A percentile compares a stretch with the other conserved stretches of the same genome.
phyloP scores from a whole-genome alignment of 2,888 invertebrate species.

The Ethmia dodecea region DNA sequence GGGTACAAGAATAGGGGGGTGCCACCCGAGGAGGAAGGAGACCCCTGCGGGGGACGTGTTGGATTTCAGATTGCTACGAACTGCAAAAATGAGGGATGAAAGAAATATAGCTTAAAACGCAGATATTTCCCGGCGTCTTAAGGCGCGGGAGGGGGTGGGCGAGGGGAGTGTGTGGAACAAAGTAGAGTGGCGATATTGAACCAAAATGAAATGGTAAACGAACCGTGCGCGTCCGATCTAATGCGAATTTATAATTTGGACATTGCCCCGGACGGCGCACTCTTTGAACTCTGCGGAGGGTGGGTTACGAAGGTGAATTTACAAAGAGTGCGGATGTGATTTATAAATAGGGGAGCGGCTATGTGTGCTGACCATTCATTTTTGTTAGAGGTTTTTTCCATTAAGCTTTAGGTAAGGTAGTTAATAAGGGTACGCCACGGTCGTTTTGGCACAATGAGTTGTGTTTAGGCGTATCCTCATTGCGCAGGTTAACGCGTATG shows the following conservation, averaged over 20 bases:
- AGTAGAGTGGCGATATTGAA: slow-evolving; percentile 77
- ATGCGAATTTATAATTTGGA: slow-evolving; percentile 79
- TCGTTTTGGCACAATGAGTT: slow-evolving; percentile 56
- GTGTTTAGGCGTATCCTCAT: slow-evolving; percentile 76
- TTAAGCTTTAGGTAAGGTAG: slow-evolving; percentile 43
- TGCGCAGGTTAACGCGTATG: slow-evolving; percentile 70
- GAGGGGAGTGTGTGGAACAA: slow-evolving; percentile 74
- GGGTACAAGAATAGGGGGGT: slow-evolving; percentile 73
- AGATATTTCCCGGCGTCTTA: slow-evolving; percentile 78
- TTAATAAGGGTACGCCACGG: slow-evolving; percentile 39
- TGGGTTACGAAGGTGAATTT: slow-evolving; percentile 56
- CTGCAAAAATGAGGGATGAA: slow-evolving; percentile 80
- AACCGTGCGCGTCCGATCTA: slow-evolving; percentile 78
- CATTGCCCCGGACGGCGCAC: slow-evolving; percentile 65
- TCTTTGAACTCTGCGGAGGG: slow-evolving; percentile 66
- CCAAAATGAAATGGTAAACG: slow-evolving; percentile 78
- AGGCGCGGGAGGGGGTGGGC: slow-evolving; percentile 53
- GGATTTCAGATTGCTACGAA: slow-evolving; percentile 79
- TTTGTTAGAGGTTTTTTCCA: slow-evolving; percentile 44
- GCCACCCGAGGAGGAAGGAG: slow-evolving; percentile 58
- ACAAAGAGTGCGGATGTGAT: slow-evolving; percentile 69
- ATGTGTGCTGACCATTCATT: slow-evolving; percentile 49
- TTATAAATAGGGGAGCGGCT: slow-evolving; percentile 59
- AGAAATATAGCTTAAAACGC: slow-evolving; percentile 80
- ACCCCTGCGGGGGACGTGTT: slow-evolving; percentile 75